A percentile compares a stretch with the other conserved stretches of the same genome.
phyloP scores from a whole-genome alignment of 2,113 vertebrate species.

The Laticauda colubrina region DNA sequence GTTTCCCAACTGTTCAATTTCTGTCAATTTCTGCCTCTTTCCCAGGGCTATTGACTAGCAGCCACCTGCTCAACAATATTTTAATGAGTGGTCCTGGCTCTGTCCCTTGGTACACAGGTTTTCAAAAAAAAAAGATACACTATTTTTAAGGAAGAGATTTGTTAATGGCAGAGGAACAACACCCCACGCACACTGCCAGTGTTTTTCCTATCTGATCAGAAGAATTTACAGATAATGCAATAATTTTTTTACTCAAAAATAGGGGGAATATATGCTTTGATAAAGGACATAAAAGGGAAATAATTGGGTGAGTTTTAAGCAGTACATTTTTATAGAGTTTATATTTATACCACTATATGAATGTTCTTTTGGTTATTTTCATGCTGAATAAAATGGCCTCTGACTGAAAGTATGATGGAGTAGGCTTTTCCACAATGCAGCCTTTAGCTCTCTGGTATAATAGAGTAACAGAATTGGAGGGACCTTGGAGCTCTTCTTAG shows the following conservation, averaged over 20 bases:
- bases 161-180: background rate
- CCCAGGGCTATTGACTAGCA: background rate
- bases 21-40: background rate
- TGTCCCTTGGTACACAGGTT: background rate
- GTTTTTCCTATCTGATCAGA: background rate
- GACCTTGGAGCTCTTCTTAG: background rate
- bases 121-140: background rate
- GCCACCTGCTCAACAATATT: background rate
- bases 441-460: background rate
- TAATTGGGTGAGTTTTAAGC: background rate
- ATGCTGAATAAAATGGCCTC: background rate
- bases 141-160: background rate
- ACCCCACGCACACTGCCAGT: background rate
- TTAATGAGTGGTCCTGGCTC: background rate
- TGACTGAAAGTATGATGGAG: background rate
- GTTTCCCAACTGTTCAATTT: background rate
- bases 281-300: background rate
- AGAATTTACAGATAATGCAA: background rate
- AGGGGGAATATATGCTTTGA: background rate
- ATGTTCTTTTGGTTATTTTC: background rate
- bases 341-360: background rate
- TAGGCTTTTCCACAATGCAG: background rate
- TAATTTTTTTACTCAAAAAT: background rate
- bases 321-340: background rate
- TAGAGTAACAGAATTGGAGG: background rate